Base-by-base conservation (phyloP, 2,888 invertebrate genomes). In the Drosophila borealis region DNA sequence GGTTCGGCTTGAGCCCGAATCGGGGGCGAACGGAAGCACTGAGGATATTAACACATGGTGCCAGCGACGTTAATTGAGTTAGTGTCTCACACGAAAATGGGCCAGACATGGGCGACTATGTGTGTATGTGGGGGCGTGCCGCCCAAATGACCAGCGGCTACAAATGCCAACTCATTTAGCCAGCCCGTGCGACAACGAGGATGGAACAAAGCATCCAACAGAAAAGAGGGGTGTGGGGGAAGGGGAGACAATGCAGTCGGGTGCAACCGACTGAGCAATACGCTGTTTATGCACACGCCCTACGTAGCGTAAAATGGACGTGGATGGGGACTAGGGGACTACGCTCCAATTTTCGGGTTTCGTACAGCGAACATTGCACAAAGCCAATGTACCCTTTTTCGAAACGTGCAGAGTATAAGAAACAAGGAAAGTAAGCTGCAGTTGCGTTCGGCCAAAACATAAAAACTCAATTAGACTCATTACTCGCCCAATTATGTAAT, bases 381-480 rank as follows among this genome's bases (percentile, higher is more conserved):
- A 6, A 29, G 2, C 29, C 29, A 1, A 45, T 36, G 45, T 45
- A 14, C 44, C 11, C 55, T 0, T 4, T 10, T 9, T 11, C 10
- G 2, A 11, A 1, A 5, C 3, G 4, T 1, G 14, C 29, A 13
- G 45, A 6, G 45, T 14, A 17, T 25, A 9, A 21, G 14, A 36
- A 55, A 36, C 36, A 36, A 25, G 25, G 33, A 17, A 41, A 50
- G 67, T 34, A 34, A 55, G 65, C 60, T 54, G 63, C 63, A 56
- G 51, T 41, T 56, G 57, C 63, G 73, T 53, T 62, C 66, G 78
- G 73, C 56, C 82, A 78, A 74, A 86, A 91, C 91, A 91, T 90
- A 90, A 91, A 92, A 91, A 91, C 90, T 92, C 91, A 91, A 91
- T 91, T 91, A 92, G 91, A 91, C 90, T 89, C 90, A 91, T 91